Conservation (phyloP, 1,140 invertebrate species). For the Lamellibrachia luymesi region DNA sequence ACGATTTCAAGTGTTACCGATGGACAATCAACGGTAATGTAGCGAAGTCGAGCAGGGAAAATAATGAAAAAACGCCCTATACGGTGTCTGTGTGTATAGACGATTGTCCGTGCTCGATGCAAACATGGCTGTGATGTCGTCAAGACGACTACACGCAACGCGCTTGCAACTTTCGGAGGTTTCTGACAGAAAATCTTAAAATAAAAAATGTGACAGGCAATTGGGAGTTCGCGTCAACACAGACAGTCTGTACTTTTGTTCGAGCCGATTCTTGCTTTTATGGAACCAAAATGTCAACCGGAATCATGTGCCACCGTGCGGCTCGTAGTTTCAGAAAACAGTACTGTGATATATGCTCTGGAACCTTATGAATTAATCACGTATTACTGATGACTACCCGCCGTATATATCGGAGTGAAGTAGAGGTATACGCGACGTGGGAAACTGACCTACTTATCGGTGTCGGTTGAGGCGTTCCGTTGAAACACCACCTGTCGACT, state of each 20-base stretch:
- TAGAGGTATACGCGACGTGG: neutral
- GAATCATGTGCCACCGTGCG: no score
- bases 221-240: neutral
- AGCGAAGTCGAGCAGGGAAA: neutral
- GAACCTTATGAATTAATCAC: neutral
- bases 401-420: neutral
- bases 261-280: neutral
- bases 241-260: neutral
- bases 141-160: neutral
- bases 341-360: neutral
- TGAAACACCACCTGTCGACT: no score
- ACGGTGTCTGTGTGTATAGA: neutral
- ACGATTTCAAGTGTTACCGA: neutral
- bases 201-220: neutral
- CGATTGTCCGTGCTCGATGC: neutral
- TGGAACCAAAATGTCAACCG: neutral
- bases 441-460: neutral
- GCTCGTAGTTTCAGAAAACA: no score
- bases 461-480: neutral
- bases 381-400: neutral
- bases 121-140: neutral
- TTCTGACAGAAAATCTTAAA: neutral
- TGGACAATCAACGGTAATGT: neutral
- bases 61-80: neutral
- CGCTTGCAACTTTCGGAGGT: neutral